Evolutionary conservation across 2,113 vertebrate genomes (phyloP), one percentile per base, ranked within the genome.

Genomic region (Sprattus sprattus): DNA sequence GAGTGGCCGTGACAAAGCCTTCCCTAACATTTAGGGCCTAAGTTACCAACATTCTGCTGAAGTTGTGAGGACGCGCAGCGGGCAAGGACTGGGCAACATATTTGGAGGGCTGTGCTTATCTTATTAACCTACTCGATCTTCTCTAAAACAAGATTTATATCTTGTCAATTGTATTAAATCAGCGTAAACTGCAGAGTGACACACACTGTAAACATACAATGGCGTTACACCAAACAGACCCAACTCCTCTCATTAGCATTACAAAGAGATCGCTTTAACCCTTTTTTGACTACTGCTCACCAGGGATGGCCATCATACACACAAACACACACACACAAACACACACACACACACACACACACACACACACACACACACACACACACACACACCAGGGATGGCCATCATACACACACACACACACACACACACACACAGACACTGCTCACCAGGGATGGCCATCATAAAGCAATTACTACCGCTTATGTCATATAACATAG

Each of bases 1-100:
- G 82, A 82, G 78, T 83, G 82, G 82, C 47, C 80, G 15, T 84
- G 45, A 83, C 82, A 57, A 64, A 64, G n/a, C 28, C 52, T 45
- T 22, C 28, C 10, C 28, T 16, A 39, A 39, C 39, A 39, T 39
- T 39, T 39, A 39, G 39, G 39, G 39, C 39, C 39, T 39, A 39
- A 39, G 39, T 39, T 39, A 39, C 25, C 71, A 11, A 78, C 25
- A 39, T 39, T 39, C 10, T 32, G 20, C 20, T 22, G n/a, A 64
- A 78, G 2, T 39, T 78, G 3, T 4, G 4, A 5, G 13, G 28
- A 39, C n/a, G n/a, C n/a, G n/a, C n/a, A 13, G 25, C 39, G 13
- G 10, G 28, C 10, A 32, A 10, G 15, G 13, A 1, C 28, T 2
- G 28, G 13, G 39, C 32, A 49, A 49, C 8, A 49, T 2, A 49